phyloP scores from a whole-genome alignment of 1,140 invertebrate species.

The Sycobia sp. region DNA sequence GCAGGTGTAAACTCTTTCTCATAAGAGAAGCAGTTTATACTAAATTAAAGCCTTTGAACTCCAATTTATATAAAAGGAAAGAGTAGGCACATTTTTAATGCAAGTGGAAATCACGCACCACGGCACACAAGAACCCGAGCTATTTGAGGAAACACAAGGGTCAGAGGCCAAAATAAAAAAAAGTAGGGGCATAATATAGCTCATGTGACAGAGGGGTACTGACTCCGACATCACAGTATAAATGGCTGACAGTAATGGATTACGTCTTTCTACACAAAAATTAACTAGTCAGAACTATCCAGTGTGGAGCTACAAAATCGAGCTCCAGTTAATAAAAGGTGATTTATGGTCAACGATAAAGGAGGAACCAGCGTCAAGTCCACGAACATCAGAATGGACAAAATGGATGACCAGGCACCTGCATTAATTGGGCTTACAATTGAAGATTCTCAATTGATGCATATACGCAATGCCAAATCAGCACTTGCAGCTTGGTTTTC shows the following conservation, averaged over 20 bases:
- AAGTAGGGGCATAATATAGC: no score
- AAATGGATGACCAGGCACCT: constrained; percentile 20
- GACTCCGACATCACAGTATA: no score
- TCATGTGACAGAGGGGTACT: no score
- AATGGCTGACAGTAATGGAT: background rate
- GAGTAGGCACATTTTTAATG: no score
- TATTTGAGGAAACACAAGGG: no score
- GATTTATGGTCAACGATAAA: constrained; percentile 24
- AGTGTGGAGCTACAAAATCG: constrained; percentile 33
- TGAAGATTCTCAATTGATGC: constrained; percentile 31
- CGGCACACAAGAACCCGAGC: no score
- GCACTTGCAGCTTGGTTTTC: constrained; percentile 16
- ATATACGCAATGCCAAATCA: constrained; percentile 7
- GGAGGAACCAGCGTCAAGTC: background rate
- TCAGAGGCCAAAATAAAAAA: no score
- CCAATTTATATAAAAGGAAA: no score
- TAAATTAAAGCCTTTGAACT: no score
- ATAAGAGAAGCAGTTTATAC: no score
- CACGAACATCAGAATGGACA: background rate
- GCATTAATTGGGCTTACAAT: constrained; percentile 32
- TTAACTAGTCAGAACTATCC: constrained; percentile 25
- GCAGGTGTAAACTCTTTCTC: no score
- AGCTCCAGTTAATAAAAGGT: constrained; percentile 31
- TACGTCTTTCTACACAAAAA: constrained; percentile 2
- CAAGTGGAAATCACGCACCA: no score